Evolutionary conservation across 1,140 invertebrate species (phyloP), one percentile per base, ranked within the genome.

Genomic region (Asbolus verrucosus): DNA sequence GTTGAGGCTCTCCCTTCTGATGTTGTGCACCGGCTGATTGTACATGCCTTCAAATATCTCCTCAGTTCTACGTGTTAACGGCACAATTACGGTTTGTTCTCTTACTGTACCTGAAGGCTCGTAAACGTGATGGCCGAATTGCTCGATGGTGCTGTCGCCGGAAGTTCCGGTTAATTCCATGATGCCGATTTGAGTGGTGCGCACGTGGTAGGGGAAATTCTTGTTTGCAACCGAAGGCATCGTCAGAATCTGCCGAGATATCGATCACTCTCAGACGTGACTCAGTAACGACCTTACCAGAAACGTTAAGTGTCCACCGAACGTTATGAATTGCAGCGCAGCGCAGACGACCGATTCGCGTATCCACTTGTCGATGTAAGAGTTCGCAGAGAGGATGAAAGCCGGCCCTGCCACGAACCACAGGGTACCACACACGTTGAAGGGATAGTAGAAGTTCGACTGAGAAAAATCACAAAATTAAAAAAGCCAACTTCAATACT

Each of bases 321-420:
- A 88, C 9, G 90, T 86, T 13, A 95, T 90, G 60, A 89, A 87
- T 19, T 92, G 84, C 9, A 94, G 85, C 2, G 94, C 91, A 8
- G 89, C 91, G 71, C 90, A 91, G 0, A 95, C 92, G 0, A 95
- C 89, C 75, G 94, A 96, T 78, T 96, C 94, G 71, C 95, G 81
- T n/a, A 95, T 89, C 94, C 94, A 97, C 81, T 91, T 90, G 80
- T 94, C 92, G 59, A 97, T 89, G 41, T 91, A 88, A 70, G 89
- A 87, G 77, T 93, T 94, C 0, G 92, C 90, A n/a, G 92, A 88
- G 0, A 97, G 77, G 60, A 95, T 91, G 36, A 93, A 87, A 0
- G 92, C 82, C 0, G 93, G 93, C 1, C 90, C 91, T 1, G 93
- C 89, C 76, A 91, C 87, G 81, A 94, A 93, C 93, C 93, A 95